phyloP scores from a whole-genome alignment of 2,113 vertebrate species.

The Limanda limanda region DNA sequence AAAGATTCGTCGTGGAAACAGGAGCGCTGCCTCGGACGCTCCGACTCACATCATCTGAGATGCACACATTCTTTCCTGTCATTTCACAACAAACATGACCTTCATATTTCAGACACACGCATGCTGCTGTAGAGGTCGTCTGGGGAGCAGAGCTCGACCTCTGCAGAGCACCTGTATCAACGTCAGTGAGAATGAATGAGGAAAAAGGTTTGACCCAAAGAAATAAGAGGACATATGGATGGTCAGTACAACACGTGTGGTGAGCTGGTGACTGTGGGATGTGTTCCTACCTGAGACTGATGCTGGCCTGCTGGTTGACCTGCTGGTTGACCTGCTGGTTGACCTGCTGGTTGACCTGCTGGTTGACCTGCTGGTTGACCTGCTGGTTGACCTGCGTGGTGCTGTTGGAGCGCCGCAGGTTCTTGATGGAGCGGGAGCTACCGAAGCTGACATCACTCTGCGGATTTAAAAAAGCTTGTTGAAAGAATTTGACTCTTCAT shows the following conservation, averaged over 20 bases:
- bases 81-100: conserved; percentile 26
- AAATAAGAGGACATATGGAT: not conserved
- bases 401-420: conserved; percentile 92
- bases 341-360: too few relatives aligned
- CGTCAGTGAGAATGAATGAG: conserved; percentile 42
- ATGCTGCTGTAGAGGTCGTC: not conserved
- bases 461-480: conserved; percentile 14
- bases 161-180: conserved; percentile 10
- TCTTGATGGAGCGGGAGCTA: conserved; percentile 89
- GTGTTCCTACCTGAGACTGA: conserved; percentile 80
- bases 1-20: not conserved
- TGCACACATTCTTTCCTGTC: not conserved
- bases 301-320: conserved; percentile 84
- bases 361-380: too few relatives aligned
- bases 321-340: too few relatives aligned
- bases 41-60: not conserved
- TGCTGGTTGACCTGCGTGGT: conserved; percentile 90
- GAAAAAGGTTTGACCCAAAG: not conserved
- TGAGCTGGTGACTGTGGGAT: not conserved
- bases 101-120: conserved; percentile 17
- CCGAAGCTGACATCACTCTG: conserved; percentile 82
- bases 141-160: conserved; percentile 5
- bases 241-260: too few relatives aligned
- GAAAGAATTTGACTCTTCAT: not conserved
- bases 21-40: not conserved